A percentile compares a stretch with the other conserved stretches of the same genome.
These are phyloP conservation scores for Hemicordylus capensis DNA, from an alignment of 2,113 vertebrate species.

Conservation along the genomic window DNA sequence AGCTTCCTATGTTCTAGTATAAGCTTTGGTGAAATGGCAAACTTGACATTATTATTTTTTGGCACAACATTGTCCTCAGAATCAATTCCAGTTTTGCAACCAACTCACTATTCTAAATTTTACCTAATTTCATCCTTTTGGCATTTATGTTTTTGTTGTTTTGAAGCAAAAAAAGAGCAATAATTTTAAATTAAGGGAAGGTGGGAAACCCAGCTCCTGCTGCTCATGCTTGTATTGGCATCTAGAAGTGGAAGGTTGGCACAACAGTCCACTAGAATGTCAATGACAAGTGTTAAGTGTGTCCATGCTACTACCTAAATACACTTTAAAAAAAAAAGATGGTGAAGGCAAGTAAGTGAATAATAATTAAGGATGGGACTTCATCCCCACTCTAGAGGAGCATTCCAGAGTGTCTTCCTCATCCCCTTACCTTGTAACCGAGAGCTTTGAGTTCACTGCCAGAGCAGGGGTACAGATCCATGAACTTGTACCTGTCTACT, in stretches of 20 bases:
- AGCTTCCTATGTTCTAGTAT: too few species aligned
- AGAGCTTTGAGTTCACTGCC: conserved; percentile 95
- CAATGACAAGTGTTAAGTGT: neutral
- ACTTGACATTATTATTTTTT: neutral
- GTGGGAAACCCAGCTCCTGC: too few species aligned
- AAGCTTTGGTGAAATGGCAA: accelerated
- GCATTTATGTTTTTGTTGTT: too few species aligned
- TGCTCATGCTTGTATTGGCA: neutral
- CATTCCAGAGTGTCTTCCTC: neutral
- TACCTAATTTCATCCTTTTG: neutral
- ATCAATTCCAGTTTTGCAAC: accelerated
- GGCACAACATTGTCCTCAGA: neutral
- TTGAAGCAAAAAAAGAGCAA: too few species aligned
- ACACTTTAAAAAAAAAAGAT: neutral
- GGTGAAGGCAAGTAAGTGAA: neutral
- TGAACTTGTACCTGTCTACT: conserved; percentile 98
- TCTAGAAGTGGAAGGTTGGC: neutral
- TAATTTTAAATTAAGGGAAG: neutral
- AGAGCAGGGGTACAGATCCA: conserved; percentile 98
- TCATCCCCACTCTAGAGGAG: neutral
- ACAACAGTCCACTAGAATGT: neutral
- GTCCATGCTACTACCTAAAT: neutral
- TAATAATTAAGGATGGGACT: neutral
- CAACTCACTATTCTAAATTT: neutral
- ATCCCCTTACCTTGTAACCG: conserved; percentile 90